Percentiles rank a stretch among this genome's conserved stretches.
phyloP scores from a whole-genome alignment of 2,888 invertebrate genomes.

The Elysia crispata region DNA sequence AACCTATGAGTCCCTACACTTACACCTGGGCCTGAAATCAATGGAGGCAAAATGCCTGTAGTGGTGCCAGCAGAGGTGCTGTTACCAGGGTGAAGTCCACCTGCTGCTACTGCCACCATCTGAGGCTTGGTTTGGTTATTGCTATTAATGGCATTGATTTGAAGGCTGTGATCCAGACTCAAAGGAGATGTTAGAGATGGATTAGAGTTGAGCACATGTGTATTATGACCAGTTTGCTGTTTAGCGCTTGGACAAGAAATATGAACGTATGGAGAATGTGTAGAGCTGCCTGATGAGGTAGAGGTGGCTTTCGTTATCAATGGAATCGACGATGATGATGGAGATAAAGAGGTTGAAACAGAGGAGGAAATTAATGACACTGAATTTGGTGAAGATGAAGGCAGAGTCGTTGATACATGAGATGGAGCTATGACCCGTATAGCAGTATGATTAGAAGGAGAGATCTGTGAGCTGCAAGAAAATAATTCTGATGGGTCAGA shows the following conservation, averaged over 20 bases:
- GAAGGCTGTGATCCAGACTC: too few relatives aligned
- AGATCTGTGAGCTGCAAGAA: neutral
- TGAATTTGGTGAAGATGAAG: constrained; percentile 25
- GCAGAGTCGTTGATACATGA: constrained; percentile 11
- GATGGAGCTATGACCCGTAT: neutral
- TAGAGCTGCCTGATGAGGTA: constrained; percentile 12
- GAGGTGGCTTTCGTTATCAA: neutral
- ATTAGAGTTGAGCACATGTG: too few relatives aligned
- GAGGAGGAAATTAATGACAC: constrained; percentile 25
- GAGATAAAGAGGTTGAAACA: neutral
- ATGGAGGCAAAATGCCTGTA: too few relatives aligned
- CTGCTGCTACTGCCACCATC: too few relatives aligned
- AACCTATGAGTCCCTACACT: too few relatives aligned
- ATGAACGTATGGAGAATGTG: constrained; percentile 36
- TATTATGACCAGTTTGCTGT: neutral
- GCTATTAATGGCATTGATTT: too few relatives aligned
- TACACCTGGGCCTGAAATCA: too few relatives aligned
- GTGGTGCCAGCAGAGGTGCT: too few relatives aligned
- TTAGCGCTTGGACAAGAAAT: constrained; percentile 34
- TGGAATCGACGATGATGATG: neutral
- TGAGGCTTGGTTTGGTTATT: too few relatives aligned
- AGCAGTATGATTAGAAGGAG: constrained; percentile 30
- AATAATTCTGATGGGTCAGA: neutral
- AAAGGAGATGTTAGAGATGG: too few relatives aligned
- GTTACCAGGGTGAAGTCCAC: too few relatives aligned